Conservation (phyloP, 2,797 vertebrate genomes). For the Pipistrellus pygmaeus region DNA sequence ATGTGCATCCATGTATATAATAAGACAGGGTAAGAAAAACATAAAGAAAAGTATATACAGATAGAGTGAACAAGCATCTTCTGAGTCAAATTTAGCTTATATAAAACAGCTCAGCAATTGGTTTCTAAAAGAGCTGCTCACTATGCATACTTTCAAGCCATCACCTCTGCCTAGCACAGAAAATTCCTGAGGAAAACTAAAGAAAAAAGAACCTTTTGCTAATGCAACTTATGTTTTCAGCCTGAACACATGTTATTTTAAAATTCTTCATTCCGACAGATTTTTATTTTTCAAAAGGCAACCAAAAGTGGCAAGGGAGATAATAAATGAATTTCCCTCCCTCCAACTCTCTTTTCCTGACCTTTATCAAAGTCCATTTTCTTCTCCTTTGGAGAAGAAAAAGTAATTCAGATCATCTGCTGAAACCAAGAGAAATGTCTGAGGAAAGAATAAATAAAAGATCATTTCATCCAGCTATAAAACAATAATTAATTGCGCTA, state of each 20-base stretch:
- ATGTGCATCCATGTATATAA: neutral
- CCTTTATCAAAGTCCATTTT: slow-evolving; percentile 76
- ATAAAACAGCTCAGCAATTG: neutral
- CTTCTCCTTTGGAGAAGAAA: slow-evolving; percentile 21
- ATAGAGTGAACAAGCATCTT: neutral
- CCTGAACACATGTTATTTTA: slow-evolving; percentile 67
- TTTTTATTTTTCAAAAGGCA: slow-evolving; percentile 72
- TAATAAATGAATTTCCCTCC: slow-evolving; percentile 57
- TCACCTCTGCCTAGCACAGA: slow-evolving; percentile 13
- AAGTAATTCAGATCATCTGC: slow-evolving; percentile 54
- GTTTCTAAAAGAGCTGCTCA: neutral
- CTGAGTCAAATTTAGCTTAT: neutral
- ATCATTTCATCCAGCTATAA: slow-evolving; percentile 60
- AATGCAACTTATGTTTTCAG: slow-evolving; percentile 60
- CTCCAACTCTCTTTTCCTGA: slow-evolving; percentile 62
- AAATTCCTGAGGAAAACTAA: neutral
- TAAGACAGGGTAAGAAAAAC: neutral
- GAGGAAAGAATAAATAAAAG: slow-evolving; percentile 67
- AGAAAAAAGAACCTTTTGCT: neutral
- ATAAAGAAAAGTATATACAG: neutral
- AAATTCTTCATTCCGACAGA: slow-evolving; percentile 65
- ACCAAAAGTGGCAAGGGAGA: slow-evolving; percentile 32
- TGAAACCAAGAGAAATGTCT: slow-evolving; percentile 19
- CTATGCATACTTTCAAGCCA: neutral
- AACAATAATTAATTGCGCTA: slow-evolving; percentile 74